phyloP scores from a whole-genome alignment of 1,140 invertebrate species.

The Calycopis cecrops region DNA sequence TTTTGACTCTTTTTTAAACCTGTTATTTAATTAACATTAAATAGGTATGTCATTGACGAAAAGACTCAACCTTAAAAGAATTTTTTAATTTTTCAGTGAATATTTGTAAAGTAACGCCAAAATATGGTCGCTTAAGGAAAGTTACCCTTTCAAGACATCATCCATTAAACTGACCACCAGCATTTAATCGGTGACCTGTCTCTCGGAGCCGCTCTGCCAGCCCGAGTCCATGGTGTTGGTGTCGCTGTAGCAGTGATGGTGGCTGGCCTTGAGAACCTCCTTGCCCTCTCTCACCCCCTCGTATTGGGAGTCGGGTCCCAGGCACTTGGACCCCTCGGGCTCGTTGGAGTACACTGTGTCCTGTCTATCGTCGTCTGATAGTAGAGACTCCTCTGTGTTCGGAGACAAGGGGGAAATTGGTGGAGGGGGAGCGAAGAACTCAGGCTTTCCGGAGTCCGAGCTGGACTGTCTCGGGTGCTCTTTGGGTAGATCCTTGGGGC shows the following conservation, averaged over 20 bases:
- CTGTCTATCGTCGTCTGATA: slow-evolving; percentile 51
- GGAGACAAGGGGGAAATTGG: slow-evolving; percentile 55
- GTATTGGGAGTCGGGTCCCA: slow-evolving; percentile 66
- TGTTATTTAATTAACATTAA: too few relatives aligned
- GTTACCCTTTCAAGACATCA: too few relatives aligned
- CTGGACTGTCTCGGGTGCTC: slow-evolving; percentile 48
- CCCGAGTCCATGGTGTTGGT: slow-evolving; percentile 74
- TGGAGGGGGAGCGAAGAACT: slow-evolving; percentile 44
- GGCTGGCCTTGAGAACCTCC: slow-evolving; percentile 54
- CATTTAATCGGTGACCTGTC: slow-evolving; percentile 62
- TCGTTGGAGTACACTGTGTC: slow-evolving; percentile 58
- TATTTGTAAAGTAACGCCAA: too few relatives aligned
- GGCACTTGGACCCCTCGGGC: slow-evolving; percentile 51
- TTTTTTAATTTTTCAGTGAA: too few relatives aligned
- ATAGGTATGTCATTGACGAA: too few relatives aligned
- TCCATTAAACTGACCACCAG: too few relatives aligned
- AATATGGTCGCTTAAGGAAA: too few relatives aligned
- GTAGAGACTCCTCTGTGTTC: slow-evolving; percentile 58
- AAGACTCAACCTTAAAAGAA: too few relatives aligned
- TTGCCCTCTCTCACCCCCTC: slow-evolving; percentile 56
- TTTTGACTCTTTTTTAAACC: too few relatives aligned
- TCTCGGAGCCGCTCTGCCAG: slow-evolving; percentile 72
- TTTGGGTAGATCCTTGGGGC: slow-evolving; percentile 47
- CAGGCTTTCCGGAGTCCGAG: slow-evolving; percentile 37
- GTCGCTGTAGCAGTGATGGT: slow-evolving; percentile 69